Percentiles rank a stretch among this genome's conserved stretches.
These are phyloP conservation scores for Apodemia hepburni DNA, from an alignment of 2,888 invertebrate species.

Conservation along the genomic window DNA sequence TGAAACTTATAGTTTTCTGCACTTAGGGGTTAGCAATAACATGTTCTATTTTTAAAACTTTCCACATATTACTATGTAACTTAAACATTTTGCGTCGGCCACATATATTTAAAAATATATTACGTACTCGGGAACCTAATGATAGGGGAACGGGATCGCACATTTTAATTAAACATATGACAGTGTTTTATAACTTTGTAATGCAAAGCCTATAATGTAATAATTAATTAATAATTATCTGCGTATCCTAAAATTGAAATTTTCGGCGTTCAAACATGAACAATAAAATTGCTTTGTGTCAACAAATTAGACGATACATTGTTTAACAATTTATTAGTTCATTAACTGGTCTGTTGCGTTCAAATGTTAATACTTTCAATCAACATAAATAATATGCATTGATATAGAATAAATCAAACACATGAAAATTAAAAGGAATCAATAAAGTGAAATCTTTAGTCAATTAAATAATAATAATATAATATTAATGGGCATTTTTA, in stretches of 20 bases:
- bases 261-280: conserved; percentile 3
- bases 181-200: conserved; percentile 13
- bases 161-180: conserved; percentile 3
- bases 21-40: conserved; percentile 38
- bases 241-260: conserved; percentile 9
- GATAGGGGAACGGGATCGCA: neutral
- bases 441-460: no score
- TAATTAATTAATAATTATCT: conserved; percentile 8
- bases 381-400: neutral
- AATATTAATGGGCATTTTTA: no score
- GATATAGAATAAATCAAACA: neutral
- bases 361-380: conserved; percentile 5
- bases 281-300: conserved; percentile 13
- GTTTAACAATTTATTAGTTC: conserved; percentile 14
- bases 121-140: neutral
- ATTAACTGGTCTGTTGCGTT: conserved; percentile 12
- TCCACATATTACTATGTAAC: conserved; percentile 20
- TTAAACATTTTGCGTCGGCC: neutral
- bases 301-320: conserved; percentile 8
- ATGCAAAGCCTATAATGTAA: conserved; percentile 7
- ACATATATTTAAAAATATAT: neutral
- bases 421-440: no score
- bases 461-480: no score
- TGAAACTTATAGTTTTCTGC: conserved; percentile 46
- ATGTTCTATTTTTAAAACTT: conserved; percentile 29